Evolutionary conservation across 2,797 vertebrate genomes (phyloP).

Genomic region (Pipistrellus kuhlii): DNA sequence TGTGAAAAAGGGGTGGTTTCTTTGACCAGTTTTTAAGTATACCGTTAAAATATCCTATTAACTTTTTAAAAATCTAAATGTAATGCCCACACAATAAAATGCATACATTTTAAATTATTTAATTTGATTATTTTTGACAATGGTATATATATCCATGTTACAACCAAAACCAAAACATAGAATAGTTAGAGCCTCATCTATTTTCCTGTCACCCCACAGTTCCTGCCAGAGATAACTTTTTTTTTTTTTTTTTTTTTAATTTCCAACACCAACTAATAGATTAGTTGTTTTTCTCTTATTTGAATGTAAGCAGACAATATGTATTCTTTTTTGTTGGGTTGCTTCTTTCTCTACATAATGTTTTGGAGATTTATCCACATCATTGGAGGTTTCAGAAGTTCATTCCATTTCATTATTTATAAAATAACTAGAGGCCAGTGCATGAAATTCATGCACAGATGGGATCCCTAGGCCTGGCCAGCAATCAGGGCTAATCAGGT

Average conservation of each 20-base stretch:
- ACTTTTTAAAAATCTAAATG: not conserved
- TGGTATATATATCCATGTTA: not conserved
- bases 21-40: not conserved
- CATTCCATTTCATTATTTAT: not conserved
- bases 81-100: slow-evolving; percentile 33
- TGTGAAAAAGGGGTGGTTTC: not conserved
- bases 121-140: not conserved
- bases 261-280: not conserved
- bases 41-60: not conserved
- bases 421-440: slow-evolving; percentile 13
- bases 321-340: not conserved
- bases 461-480: too few relatives aligned
- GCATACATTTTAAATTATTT: not conserved
- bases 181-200: not conserved
- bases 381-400: not conserved
- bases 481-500: too few relatives aligned
- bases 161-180: not conserved
- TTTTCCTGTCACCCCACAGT: not conserved
- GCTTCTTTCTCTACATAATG: not conserved
- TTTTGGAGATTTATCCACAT: not conserved
- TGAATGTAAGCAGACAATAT: not conserved
- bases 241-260: too few relatives aligned
- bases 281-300: not conserved
- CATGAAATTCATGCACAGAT: too few relatives aligned
- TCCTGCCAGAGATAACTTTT: not conserved